Evolutionary conservation across 2,113 vertebrate species (phyloP), one percentile per base, ranked within the genome.

Genomic region (Chionomys nivalis): DNA sequence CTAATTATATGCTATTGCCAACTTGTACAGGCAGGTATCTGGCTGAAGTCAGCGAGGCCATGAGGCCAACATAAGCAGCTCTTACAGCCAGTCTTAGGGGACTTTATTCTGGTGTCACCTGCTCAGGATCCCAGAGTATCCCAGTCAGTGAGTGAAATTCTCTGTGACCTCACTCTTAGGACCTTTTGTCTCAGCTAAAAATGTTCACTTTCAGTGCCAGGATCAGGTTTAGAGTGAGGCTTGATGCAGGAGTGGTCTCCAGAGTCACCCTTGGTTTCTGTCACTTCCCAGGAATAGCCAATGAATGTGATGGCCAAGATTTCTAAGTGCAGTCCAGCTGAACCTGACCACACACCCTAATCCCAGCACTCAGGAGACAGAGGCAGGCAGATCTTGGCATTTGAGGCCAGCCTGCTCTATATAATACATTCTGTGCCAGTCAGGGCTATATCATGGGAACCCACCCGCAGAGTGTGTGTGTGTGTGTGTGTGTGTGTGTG

Each of bases 31-130:
- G 28, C 1, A 3, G 26, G 21, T 39, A 24, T 4, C 0, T 10
- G 70, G 39, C 63, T 6, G 7, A 7, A 85, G 65, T 2, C 0
- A 0, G 24, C 31, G 61, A 75, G 16, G 2, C 0, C 0, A 0
- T 19, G 1, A 78, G 31, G 31, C 39, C 0, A 0, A 7, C 89
- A 11, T 1, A 8, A 5, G 13, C 23, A 49, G 14, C 85, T 31
- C 39, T 78, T 47, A 21, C 52, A 42, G 28, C 16, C n/a, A 26
- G 4, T 65, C 52, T 39, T 2, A 2, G 73, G 36, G 79, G 86
- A 28, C 31, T 7, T 33, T 78, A 44, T 77, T 63, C 79, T 86
- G 0, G 88, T 33, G 21, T 7, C 28, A 13, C 33, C 21, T 31
- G 33, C 66, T 81, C 72, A 61, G 68, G 79, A 89, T 6, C 52